Evolutionary conservation across 2,888 invertebrate species (phyloP), one percentile per base, ranked within the genome.

Genomic region (Drosophila kambysellisi): DNA sequence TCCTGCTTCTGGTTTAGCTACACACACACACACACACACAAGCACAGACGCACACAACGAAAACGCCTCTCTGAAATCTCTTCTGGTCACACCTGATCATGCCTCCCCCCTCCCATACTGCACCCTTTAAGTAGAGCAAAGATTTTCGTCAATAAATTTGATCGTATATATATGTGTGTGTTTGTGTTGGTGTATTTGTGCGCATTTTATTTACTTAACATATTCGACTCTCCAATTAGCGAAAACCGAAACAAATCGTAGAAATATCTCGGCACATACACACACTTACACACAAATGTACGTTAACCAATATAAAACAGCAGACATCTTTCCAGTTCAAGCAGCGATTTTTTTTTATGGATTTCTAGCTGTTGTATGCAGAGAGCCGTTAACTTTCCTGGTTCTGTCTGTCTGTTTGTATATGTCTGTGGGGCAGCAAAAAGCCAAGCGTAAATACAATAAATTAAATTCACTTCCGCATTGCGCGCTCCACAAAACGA

Each of bases 401-500:
- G 80, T 89, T 88, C 83, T 82, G 60, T 62, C 53, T 58, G 46
- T 60, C 37, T 64, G 71, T 39, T 33, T 29, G 54, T 17, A 15
- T 57, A 20, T 58, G 72, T 74, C 74, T 79, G 67, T 78, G 74
- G 69, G 70, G 72, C 70, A 76, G 82, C 77, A 74, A 74, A 58
- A 77, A 71, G 52, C 79, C 76, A 74, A 78, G 79, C 88, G 89
- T 88, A 89, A 91, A 91, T 88, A 88, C 88, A 91, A 91, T 91
- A 92, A 92, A 92, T 92, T 92, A 92, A 92, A 92, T 92, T 93
- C 92, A 93, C 93, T 93, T 93, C 93, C 93, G 93, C 93, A 93
- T 93, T 93, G 93, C 25, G 46, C 46, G 46, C 92, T 93, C 91
- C 92, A 92, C 92, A 92, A 91, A 92, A 76, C 81, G 71, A 78